phyloP scores from a whole-genome alignment of 2,888 invertebrate genomes.

The Plemyria rubiginata region DNA sequence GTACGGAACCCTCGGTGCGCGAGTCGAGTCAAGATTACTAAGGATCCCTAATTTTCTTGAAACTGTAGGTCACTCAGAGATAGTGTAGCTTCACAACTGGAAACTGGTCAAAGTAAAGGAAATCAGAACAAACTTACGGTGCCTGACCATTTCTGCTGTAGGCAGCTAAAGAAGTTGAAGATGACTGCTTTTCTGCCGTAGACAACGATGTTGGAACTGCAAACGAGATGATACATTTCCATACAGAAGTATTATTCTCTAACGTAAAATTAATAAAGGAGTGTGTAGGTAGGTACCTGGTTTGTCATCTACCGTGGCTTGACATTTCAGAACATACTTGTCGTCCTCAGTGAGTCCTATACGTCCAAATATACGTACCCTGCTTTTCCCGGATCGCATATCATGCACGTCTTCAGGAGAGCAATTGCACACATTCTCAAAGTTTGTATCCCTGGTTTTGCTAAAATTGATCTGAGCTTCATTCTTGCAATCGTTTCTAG shows the following conservation, averaged over 20 bases:
- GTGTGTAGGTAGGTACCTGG: constrained; percentile 51
- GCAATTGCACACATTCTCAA: constrained; percentile 18
- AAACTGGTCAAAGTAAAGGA: no score
- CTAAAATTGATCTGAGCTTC: constrained; percentile 16
- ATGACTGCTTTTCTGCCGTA: constrained; percentile 11
- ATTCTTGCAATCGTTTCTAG: constrained; percentile 34
- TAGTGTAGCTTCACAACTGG: no score
- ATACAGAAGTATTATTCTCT: background rate
- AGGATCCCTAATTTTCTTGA: no score
- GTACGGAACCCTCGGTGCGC: no score
- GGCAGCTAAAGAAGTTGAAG: constrained; percentile 8
- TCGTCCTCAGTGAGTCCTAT: constrained; percentile 66
- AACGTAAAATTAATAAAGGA: no score
- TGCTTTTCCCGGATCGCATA: constrained; percentile 45
- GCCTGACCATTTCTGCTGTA: constrained; percentile 8
- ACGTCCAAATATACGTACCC: constrained; percentile 64
- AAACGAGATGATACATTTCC: background rate
- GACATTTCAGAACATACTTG: constrained; percentile 66
- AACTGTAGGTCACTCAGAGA: no score
- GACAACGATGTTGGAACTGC: constrained; percentile 18
- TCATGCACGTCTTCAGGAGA: background rate
- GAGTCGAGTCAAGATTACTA: no score
- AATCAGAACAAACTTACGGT: constrained; percentile 2
- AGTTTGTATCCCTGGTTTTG: constrained; percentile 2
- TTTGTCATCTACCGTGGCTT: constrained; percentile 64